A percentile compares a stretch with the other conserved stretches of the same genome.
Conservation (phyloP, 1,140 invertebrate species). For the Pachyrhynchus sulphureomaculatus region DNA sequence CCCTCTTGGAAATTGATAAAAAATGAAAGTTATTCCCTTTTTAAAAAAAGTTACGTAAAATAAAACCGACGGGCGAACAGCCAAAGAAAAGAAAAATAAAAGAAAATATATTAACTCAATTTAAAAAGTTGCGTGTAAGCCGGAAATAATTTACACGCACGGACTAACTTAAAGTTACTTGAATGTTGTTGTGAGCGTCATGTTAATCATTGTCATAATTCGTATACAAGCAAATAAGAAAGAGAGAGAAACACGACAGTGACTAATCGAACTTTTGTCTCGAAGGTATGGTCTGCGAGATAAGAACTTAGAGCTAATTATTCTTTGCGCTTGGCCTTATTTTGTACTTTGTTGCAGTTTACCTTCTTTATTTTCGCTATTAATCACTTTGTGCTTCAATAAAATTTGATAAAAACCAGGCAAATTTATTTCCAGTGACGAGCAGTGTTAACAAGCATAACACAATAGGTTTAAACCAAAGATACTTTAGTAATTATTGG, state of each 20-base stretch:
- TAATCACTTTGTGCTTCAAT: not conserved
- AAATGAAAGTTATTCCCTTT: slow-evolving; percentile 9
- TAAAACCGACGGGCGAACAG: slow-evolving; percentile 7
- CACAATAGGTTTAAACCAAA: too few relatives aligned
- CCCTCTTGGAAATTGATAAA: slow-evolving; percentile 20
- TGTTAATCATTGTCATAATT: slow-evolving; percentile 24
- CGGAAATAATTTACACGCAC: not conserved
- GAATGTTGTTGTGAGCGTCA: slow-evolving; percentile 1
- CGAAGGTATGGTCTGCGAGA: slow-evolving; percentile 15
- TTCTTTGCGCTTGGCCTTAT: not conserved
- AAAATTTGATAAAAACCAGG: not conserved
- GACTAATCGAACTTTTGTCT: slow-evolving; percentile 15
- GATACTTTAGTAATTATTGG: too few relatives aligned
- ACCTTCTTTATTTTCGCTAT: not conserved
- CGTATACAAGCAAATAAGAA: not conserved
- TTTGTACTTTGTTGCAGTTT: not conserved
- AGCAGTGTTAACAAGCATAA: too few relatives aligned
- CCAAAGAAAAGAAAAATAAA: slow-evolving; percentile 18
- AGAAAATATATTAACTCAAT: slow-evolving; percentile 9
- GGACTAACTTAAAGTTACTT: slow-evolving; percentile 6
- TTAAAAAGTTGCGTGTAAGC: slow-evolving; percentile 11
- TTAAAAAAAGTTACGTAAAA: slow-evolving; percentile 11
- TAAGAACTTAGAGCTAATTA: slow-evolving; percentile 21
- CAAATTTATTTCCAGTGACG: too few relatives aligned
- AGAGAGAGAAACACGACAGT: slow-evolving; percentile 1